Base-by-base conservation (phyloP, 2,888 invertebrate species). In the Caenorhabditis sp. region DNA sequence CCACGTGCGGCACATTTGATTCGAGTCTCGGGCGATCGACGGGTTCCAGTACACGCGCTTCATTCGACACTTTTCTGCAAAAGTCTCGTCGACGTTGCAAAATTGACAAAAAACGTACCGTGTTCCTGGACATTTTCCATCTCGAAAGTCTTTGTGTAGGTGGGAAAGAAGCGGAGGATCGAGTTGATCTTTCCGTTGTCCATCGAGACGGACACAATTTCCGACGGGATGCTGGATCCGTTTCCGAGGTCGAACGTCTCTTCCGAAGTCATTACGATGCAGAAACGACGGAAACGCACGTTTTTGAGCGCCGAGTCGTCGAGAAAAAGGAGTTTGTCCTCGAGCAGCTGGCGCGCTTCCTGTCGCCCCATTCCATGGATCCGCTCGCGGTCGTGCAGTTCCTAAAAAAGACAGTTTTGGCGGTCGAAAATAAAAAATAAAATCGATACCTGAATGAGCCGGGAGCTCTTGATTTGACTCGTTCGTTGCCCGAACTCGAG, bases 251-350 rank as follows among this genome's bases (percentile, higher is more conserved):
- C 46, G 17, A 68, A 75, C 15, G 17, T 35, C 24, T 75, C 68
- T 4, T 55, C 32, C 4, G 68, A 68, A n/a, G 58, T 7, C 2
- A 68, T 52, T 0, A 68, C 62, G 13, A 75, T 13, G 27, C 75
- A 75, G 22, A 62, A 75, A 8, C 75, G 55, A 24, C 62, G 68
- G 6, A 56, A 41, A 37, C 68, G 75, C 5, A 68, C 45, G 13
- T 45, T 45, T 17, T 43, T 22, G 17, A 75, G 37, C 13, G 50
- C 37, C 2, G 27, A 62, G n/a, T 75, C 75, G 6, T 55, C 75
- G 4, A 56, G 53, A 39, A 75, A 75, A 5, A 75, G n/a, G 17
- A 75, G 52, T 39, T 75, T 75, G 43, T 75, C 75, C n/a, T 68
- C 52, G 3, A 75, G 15, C 9, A 75, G 37, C 37, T 75, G 75